Conservation (phyloP, 2,113 vertebrate genomes). For the Neolamprologus modestus region DNA sequence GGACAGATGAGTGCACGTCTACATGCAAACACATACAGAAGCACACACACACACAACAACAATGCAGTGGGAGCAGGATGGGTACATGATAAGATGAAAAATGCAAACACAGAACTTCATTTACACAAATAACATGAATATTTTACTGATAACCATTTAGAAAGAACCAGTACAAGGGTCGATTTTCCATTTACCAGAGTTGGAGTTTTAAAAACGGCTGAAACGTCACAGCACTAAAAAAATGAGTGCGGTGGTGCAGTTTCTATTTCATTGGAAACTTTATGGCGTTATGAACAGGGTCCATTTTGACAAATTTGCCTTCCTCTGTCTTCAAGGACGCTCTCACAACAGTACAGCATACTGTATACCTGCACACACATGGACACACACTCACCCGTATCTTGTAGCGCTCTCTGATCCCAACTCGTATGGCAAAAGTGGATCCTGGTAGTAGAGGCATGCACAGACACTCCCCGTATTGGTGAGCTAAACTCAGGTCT, state of each 20-base stretch:
- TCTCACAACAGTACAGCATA: not conserved
- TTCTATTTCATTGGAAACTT: not conserved
- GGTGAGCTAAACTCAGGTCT: conserved; percentile 76
- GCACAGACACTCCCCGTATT: conserved; percentile 78
- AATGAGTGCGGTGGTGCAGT: not conserved
- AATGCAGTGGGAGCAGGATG: not conserved
- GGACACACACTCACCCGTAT: conserved; percentile 70
- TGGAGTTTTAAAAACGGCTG: not conserved
- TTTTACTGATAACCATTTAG: not conserved
- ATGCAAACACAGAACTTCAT: not conserved
- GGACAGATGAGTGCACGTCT: not conserved
- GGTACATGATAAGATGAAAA: not conserved
- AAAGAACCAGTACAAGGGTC: not conserved
- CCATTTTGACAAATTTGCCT: not conserved
- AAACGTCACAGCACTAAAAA: not conserved
- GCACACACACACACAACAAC: not conserved
- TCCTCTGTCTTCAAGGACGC: not conserved
- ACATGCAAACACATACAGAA: not conserved
- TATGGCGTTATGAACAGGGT: not conserved
- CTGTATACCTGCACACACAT: not conserved
- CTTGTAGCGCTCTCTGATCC: conserved; percentile 79
- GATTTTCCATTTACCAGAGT: not conserved
- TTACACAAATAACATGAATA: not conserved
- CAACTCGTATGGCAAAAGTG: conserved; percentile 76
- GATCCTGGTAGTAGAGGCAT: conserved; percentile 79